Evolutionary conservation across 2,888 invertebrate species (phyloP), one percentile per base, ranked within the genome.

Genomic region (Zaprionus obscuricornis): DNA sequence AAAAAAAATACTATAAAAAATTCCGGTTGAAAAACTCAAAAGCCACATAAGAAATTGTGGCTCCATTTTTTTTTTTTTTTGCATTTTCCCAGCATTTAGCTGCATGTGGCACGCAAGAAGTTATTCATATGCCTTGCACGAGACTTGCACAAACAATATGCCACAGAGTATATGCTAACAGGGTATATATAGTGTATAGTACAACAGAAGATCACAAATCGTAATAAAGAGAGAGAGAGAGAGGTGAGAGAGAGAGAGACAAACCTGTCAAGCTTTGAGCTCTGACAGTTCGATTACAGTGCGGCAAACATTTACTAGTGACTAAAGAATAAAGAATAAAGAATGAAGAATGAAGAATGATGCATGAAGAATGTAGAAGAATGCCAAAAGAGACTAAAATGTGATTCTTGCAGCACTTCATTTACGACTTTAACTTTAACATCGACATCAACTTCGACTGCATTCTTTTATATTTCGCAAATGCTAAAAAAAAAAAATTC

Each of bases 91-190:
- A n/a, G n/a, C n/a, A n/a, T n/a, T n/a, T n/a, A n/a, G n/a, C n/a
- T n/a, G 76, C 82, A 77, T 77, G 82, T 82, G 78, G 82, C 77
- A 77, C 77, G 82, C 77, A 82, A 77, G 79, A 82, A 63, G 69
- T 70, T 76, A 73, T 73, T 77, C 64, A 74, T 68, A 62, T 58
- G 62, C 70, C n/a, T n/a, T n/a, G n/a, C n/a, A n/a, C n/a, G n/a
- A n/a, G n/a, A n/a, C n/a, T n/a, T n/a, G n/a, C n/a, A n/a, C n/a
- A n/a, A n/a, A n/a, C n/a, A n/a, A n/a, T n/a, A n/a, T n/a, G n/a
- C n/a, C n/a, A n/a, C n/a, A n/a, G n/a, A n/a, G n/a, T n/a, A n/a
- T n/a, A n/a, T n/a, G n/a, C n/a, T n/a, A n/a, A n/a, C n/a, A n/a
- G n/a, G n/a, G n/a, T n/a, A n/a, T n/a, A n/a, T n/a, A n/a, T n/a